These are phyloP conservation scores for Sebastes nivosus DNA, from an alignment of 2,797 vertebrate genomes.

Conservation along the genomic window DNA sequence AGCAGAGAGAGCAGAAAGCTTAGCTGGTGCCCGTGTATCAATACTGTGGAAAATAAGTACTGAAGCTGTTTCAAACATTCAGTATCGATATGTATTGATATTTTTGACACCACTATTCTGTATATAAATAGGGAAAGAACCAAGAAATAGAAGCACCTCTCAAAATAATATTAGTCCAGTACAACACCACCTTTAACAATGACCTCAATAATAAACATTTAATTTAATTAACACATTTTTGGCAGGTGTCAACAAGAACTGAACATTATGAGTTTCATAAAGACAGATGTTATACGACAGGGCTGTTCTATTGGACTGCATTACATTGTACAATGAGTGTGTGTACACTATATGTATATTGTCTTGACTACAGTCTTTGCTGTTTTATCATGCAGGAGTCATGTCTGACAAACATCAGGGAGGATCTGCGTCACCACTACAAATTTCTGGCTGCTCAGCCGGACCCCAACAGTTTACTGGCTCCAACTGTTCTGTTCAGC, in stretches of 20 bases:
- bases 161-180: background rate
- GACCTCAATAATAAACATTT: background rate
- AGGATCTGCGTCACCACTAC: slow-evolving; percentile 75
- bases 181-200: background rate
- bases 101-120: too few species aligned
- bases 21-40: too few species aligned
- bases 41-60: too few species aligned
- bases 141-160: background rate
- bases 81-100: too few species aligned
- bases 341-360: background rate
- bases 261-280: background rate
- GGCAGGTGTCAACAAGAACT: background rate
- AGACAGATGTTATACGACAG: background rate
- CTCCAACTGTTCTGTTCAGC: slow-evolving; percentile 41
- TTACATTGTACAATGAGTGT: background rate
- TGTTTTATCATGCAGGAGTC: slow-evolving; percentile 51
- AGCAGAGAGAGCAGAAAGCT: too few species aligned
- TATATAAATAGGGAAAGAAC: background rate
- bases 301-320: background rate
- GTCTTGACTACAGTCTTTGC: background rate
- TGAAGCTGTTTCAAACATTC: too few species aligned
- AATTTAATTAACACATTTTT: background rate
- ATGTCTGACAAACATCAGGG: slow-evolving; percentile 69
- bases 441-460: slow-evolving; percentile 50
- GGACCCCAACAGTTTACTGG: slow-evolving; percentile 34